Conservation (phyloP, 2,797 vertebrate genomes). For the Leptoclinus maculatus region DNA sequence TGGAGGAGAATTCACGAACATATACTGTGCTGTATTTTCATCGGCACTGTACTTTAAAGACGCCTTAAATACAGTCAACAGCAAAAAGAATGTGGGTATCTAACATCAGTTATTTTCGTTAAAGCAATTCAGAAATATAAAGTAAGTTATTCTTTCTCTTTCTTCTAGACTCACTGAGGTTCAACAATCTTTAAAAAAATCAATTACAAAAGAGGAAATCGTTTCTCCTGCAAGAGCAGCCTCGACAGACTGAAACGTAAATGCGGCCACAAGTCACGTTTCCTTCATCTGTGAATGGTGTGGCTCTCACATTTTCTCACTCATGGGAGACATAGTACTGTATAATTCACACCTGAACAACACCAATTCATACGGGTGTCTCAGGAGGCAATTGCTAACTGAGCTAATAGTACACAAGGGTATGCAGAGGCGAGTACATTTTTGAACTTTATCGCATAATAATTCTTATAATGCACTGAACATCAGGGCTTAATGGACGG, state of each 20-base stretch:
- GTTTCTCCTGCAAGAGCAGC: neutral
- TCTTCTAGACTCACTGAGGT: neutral
- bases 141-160: neutral
- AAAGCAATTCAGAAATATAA: conserved; percentile 3
- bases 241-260: neutral
- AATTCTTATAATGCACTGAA: conserved; percentile 45
- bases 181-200: neutral
- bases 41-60: neutral
- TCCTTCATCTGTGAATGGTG: conserved; percentile 25
- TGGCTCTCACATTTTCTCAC: conserved; percentile 24
- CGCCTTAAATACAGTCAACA: neutral
- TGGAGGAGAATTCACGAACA: neutral
- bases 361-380: conserved; percentile 24
- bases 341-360: conserved; percentile 35
- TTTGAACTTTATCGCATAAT: conserved; percentile 50
- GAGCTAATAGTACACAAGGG: conserved; percentile 53
- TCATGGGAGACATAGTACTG: conserved; percentile 18
- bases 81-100: too few species aligned
- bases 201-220: conserved; percentile 1
- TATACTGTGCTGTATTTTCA: neutral
- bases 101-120: neutral
- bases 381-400: conserved; percentile 39
- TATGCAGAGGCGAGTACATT: conserved; percentile 47
- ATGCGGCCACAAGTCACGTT: conserved; percentile 7
- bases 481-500: conserved; percentile 43